Evolutionary conservation across 1,140 invertebrate genomes (phyloP).

Genomic region (Drosophila burlai): DNA sequence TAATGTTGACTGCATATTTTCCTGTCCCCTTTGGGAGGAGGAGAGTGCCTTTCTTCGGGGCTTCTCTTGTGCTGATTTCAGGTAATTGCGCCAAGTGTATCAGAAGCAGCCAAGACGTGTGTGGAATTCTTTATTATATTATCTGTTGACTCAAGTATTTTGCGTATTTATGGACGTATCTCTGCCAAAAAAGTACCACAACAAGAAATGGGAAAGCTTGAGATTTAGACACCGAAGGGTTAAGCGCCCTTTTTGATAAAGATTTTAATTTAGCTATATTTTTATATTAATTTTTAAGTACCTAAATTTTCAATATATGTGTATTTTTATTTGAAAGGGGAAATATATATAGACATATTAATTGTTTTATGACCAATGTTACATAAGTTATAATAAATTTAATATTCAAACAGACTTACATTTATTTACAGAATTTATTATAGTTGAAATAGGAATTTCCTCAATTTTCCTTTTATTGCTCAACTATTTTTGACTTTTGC

Average conservation of each 20-base stretch:
- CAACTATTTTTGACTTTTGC: too few relatives aligned
- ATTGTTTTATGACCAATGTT: too few relatives aligned
- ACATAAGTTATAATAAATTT: too few relatives aligned
- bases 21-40: constrained; percentile 25
- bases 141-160: constrained; percentile 56
- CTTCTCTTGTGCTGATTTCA: constrained; percentile 27
- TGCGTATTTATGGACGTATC: constrained; percentile 27
- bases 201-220: constrained; percentile 1
- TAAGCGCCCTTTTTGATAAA: not conserved
- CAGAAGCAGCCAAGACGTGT: constrained; percentile 52
- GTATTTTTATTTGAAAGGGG: too few relatives aligned
- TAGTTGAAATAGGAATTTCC: too few relatives aligned
- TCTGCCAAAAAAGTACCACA: constrained; percentile 40
- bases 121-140: constrained; percentile 64
- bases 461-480: too few relatives aligned
- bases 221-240: not conserved
- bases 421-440: too few relatives aligned
- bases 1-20: constrained; percentile 57
- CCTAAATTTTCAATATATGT: not conserved
- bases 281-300: not conserved
- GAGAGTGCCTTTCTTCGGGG: constrained; percentile 27
- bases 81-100: constrained; percentile 42
- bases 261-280: too few relatives aligned
- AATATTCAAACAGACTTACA: too few relatives aligned
- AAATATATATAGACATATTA: too few relatives aligned